Base-by-base conservation (phyloP, 1,140 invertebrate genomes). In the Neodiprion lecontei region DNA sequence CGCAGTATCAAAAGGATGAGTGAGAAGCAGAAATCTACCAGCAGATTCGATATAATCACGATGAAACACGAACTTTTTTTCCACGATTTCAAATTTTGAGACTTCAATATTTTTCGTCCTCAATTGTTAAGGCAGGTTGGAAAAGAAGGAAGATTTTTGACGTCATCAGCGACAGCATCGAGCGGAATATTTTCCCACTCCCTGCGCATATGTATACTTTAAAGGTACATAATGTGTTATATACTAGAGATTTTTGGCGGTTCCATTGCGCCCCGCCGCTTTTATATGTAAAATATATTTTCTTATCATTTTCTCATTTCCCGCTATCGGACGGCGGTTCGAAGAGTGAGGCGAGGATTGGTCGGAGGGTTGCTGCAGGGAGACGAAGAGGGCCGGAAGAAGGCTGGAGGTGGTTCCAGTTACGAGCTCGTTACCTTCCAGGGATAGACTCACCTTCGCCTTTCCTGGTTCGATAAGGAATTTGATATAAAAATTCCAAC, bases 231-330 rank as follows among this genome's bases (percentile, higher is more conserved):
- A 40, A 40, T 1, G 28, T 40, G 28, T 40, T 40, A 40, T 40
- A 40, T 40, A 40, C 28, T 40, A 40, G 28, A 40, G 28, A 40
- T 40, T 40, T 40, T 40, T 40, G 28, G 28, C 28, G 28, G 28
- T 40, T 5, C 28, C 1, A 40, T 21, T 21, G 17, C 17, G 17
- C 28, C 11, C n/a, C 53, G 53, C 53, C n/a, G 28, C n/a, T 61
- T 61, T 61, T 61, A 61, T 61, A 61, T 61, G 53, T 61, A 61
- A 17, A 61, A 61, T 61, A 61, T 61, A 61, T 61, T 61, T 61
- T 61, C 53, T 61, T 61, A 61, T 61, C 53, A 9, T 61, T 61
- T 61, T 61, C 53, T 61, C 53, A 61, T 61, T 61, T 61, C 53
- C 53, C 53, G 53, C 11, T 61, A 61, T 61, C 53, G 50, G 50